Conservation (phyloP, 1,140 invertebrate genomes). For the Thaumetopoea pityocampa region DNA sequence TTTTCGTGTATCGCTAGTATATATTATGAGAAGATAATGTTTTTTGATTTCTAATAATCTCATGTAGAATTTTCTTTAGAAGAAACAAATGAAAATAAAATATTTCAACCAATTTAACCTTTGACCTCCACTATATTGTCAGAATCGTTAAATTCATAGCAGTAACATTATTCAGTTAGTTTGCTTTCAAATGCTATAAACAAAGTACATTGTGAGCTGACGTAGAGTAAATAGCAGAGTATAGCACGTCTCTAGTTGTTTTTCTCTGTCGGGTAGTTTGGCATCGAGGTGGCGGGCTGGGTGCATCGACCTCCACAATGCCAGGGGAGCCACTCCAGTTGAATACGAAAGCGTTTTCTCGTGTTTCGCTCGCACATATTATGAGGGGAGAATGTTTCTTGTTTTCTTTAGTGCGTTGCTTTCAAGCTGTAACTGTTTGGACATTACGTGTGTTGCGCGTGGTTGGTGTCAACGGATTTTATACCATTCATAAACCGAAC, state of each 20-base stretch:
- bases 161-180: too few relatives aligned
- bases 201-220: slow-evolving; percentile 8
- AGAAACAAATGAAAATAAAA: too few relatives aligned
- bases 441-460: too few relatives aligned
- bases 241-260: slow-evolving; percentile 10
- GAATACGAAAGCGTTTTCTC: slow-evolving; percentile 45
- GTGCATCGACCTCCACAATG: slow-evolving; percentile 34
- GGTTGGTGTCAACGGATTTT: too few relatives aligned
- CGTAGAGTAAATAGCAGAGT: neutral
- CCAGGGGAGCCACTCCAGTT: slow-evolving; percentile 24
- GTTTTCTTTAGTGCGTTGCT: slow-evolving; percentile 6
- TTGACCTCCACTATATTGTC: too few relatives aligned
- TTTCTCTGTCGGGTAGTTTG: slow-evolving; percentile 10
- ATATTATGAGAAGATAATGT: slow-evolving; percentile 6
- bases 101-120: too few relatives aligned
- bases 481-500: too few relatives aligned
- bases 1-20: slow-evolving; percentile 29
- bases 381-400: slow-evolving; percentile 5
- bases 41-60: slow-evolving; percentile 8
- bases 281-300: slow-evolving; percentile 15
- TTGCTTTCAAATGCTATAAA: neutral
- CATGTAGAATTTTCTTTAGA: too few relatives aligned
- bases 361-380: slow-evolving; percentile 24
- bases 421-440: slow-evolving; percentile 6
- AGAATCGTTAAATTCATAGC: too few relatives aligned